Evolutionary conservation across 1,140 invertebrate species (phyloP).

Genomic region (Zaprionus ornatus): DNA sequence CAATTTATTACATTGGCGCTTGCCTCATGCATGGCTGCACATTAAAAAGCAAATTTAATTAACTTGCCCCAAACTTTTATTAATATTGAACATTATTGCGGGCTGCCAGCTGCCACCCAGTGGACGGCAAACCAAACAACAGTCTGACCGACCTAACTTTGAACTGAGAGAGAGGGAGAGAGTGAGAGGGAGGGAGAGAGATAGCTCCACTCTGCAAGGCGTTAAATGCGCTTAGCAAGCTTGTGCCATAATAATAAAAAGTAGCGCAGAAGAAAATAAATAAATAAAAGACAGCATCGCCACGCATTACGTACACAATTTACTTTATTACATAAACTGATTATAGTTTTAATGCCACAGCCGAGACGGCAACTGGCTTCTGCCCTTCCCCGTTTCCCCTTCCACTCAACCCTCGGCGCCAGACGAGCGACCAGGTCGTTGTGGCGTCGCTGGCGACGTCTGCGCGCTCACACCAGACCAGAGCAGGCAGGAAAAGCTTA

Average conservation of each 20-base stretch:
- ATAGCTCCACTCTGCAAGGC: slow-evolving; percentile 14
- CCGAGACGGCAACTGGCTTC: background rate
- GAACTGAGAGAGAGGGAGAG: background rate
- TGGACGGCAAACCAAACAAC: background rate
- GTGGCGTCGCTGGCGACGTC: slow-evolving; percentile 5
- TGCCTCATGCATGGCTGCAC: slow-evolving; percentile 73
- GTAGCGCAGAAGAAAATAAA: slow-evolving; percentile 75
- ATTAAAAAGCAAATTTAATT: slow-evolving; percentile 81
- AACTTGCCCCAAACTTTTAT: slow-evolving; percentile 79
- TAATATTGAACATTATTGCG: slow-evolving; percentile 76
- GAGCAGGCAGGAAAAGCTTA: slow-evolving; percentile 77
- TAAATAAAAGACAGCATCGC: slow-evolving; percentile 80
- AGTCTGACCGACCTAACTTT: slow-evolving; percentile 3
- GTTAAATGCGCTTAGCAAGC: slow-evolving; percentile 72
- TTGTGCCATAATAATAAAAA: slow-evolving; percentile 72
- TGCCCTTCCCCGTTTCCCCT: background rate
- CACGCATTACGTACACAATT: slow-evolving; percentile 81
- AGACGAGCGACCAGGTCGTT: background rate
- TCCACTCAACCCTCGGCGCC: background rate
- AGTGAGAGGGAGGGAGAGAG: background rate
- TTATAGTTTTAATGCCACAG: slow-evolving; percentile 77
- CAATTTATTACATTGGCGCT: slow-evolving; percentile 76
- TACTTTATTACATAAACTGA: slow-evolving; percentile 82
- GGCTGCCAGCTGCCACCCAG: slow-evolving; percentile 35
- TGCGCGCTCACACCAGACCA: slow-evolving; percentile 32